Evolutionary conservation across 2,113 vertebrate genomes (phyloP).

Genomic region (Lepus europaeus): DNA sequence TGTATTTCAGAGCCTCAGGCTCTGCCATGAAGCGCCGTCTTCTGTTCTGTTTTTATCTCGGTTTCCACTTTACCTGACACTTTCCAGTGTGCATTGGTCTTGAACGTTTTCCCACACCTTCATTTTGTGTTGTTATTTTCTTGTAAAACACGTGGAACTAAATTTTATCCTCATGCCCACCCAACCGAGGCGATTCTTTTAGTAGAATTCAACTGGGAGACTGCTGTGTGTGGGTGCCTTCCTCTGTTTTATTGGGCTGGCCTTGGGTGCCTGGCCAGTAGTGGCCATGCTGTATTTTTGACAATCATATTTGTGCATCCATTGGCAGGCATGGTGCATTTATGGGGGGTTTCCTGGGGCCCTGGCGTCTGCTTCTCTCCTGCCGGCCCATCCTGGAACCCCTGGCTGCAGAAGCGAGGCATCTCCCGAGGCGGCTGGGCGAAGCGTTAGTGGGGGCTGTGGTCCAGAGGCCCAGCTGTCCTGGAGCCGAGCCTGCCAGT

Average conservation of each 20-base stretch:
- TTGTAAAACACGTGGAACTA: not conserved
- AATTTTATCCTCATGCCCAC: not conserved
- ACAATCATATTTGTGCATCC: no score
- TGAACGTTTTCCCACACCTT: not conserved
- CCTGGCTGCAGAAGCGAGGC: fast-evolving
- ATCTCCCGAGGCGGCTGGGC: no score
- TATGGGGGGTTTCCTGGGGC: fast-evolving
- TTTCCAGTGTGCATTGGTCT: no score
- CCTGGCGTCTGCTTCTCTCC: fast-evolving
- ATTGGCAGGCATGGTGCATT: not conserved
- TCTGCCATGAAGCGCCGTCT: no score
- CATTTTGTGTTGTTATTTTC: constrained; percentile 11
- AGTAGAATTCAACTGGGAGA: not conserved
- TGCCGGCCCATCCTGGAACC: not conserved
- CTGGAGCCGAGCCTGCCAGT: not conserved
- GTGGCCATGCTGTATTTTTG: not conserved
- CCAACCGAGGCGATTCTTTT: not conserved
- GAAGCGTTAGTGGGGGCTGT: not conserved
- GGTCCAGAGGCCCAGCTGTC: not conserved
- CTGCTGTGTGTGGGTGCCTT: fast-evolving
- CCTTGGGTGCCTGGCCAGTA: not conserved
- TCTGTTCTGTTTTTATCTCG: not conserved
- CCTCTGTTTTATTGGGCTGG: no score
- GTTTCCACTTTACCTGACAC: not conserved
- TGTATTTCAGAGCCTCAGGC: no score